A percentile compares a stretch with the other conserved stretches of the same genome.
Conservation (phyloP, 1,140 invertebrate genomes). For the Holcopasites calliopsidis region DNA sequence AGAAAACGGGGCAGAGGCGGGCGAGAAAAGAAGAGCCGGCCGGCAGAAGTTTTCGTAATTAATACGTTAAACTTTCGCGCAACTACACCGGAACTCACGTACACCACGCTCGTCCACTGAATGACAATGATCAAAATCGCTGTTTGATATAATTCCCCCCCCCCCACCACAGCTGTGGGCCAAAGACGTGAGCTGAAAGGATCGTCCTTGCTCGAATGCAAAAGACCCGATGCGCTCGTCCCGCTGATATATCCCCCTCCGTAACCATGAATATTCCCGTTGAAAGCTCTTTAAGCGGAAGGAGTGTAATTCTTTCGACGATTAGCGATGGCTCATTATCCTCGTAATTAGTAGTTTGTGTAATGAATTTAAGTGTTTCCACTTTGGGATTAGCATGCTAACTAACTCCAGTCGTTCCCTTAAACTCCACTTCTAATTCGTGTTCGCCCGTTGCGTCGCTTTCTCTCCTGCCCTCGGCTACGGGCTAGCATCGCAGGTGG, state of each 20-base stretch:
- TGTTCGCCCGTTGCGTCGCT: constrained; percentile 42
- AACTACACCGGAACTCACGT: constrained; percentile 52
- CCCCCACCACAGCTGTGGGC: too few species aligned
- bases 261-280: background rate
- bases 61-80: constrained; percentile 64
- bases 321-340: constrained; percentile 72
- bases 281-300: constrained; percentile 13
- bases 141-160: constrained; percentile 64
- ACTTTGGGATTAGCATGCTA: constrained; percentile 68
- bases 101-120: constrained; percentile 43
- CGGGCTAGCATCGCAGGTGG: constrained; percentile 60
- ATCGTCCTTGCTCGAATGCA: constrained; percentile 27
- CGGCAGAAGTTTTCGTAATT: constrained; percentile 61
- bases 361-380: constrained; percentile 74
- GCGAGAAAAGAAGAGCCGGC: constrained; percentile 33
- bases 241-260: constrained; percentile 21
- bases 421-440: constrained; percentile 49
- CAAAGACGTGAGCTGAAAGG: constrained; percentile 55
- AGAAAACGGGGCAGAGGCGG: constrained; percentile 14
- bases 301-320: constrained; percentile 64
- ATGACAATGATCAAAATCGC: constrained; percentile 64
- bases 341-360: constrained; percentile 69
- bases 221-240: constrained; percentile 9
- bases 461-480: constrained; percentile 19
- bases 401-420: constrained; percentile 55